Percentiles rank a stretch among this genome's conserved stretches.
Conservation (phyloP, 2,888 invertebrate species). For the Lycocerus yunnanus region DNA sequence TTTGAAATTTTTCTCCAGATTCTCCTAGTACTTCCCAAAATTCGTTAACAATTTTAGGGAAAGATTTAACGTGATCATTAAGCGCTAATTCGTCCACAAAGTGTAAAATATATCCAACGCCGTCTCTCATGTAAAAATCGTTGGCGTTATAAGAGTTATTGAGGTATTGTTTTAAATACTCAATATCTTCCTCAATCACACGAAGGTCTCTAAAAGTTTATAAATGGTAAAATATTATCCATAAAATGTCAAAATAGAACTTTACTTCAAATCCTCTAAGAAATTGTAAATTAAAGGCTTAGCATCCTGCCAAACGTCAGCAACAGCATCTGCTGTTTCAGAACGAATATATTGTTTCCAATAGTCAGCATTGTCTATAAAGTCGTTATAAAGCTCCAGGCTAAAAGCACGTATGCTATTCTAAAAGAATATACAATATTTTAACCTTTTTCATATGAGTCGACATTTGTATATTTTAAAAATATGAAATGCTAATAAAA, state of each 20-base stretch:
- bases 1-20: constrained; percentile 77
- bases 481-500: background rate
- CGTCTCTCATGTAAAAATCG: constrained; percentile 82
- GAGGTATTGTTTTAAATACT: constrained; percentile 69
- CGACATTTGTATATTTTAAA: constrained; percentile 10
- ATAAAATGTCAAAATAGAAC: constrained; percentile 4
- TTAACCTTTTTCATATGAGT: background rate
- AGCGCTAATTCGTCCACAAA: constrained; percentile 79
- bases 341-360: constrained; percentile 71
- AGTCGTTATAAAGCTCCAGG: constrained; percentile 57
- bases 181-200: constrained; percentile 73
- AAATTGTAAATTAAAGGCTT: constrained; percentile 72
- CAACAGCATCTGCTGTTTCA: constrained; percentile 70
- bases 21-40: constrained; percentile 87
- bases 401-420: constrained; percentile 54
- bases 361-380: constrained; percentile 62
- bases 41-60: constrained; percentile 81
- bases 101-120: constrained; percentile 70
- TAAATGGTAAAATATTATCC: constrained; percentile 12
- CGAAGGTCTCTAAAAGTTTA: constrained; percentile 62
- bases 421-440: constrained; percentile 43
- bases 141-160: constrained; percentile 80
- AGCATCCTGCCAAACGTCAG: constrained; percentile 76
- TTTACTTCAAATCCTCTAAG: constrained; percentile 68
- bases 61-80: constrained; percentile 74